Percentiles rank a stretch among this genome's conserved stretches.
These are phyloP conservation scores for Crocodylus rhombifer DNA, from an alignment of 2,797 vertebrate genomes.

Conservation along the genomic window DNA sequence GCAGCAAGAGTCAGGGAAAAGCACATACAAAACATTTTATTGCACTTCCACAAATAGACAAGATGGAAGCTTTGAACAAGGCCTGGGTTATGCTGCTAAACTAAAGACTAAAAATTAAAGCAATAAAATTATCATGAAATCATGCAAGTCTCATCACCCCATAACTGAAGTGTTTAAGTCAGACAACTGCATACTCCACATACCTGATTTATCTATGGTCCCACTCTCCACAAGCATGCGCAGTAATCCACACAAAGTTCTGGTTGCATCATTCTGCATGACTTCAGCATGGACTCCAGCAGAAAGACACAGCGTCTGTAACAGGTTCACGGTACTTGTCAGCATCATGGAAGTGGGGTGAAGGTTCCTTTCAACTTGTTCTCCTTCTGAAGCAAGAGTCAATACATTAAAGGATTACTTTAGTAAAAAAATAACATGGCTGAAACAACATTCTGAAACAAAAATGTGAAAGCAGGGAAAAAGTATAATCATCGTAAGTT, in stretches of 20 bases:
- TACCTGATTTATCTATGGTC: conserved; percentile 91
- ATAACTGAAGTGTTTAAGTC: not conserved
- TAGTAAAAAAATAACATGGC: not conserved
- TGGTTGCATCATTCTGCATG: conserved; percentile 92
- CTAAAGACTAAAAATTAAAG: not conserved
- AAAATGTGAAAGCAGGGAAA: accelerated
- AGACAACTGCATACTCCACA: not conserved
- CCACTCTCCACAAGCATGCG: conserved; percentile 96
- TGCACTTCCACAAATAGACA: not conserved
- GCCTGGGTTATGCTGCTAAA: not conserved
- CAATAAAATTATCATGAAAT: not conserved
- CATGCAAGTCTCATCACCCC: not conserved
- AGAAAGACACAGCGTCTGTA: conserved; percentile 94
- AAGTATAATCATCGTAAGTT: not conserved
- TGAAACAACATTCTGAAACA: not conserved
- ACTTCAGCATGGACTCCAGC: conserved; percentile 94
- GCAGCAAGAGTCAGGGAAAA: too few relatives aligned
- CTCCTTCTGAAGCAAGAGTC: conserved; percentile 85
- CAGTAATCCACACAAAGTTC: conserved; percentile 93
- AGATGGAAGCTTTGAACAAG: not conserved
- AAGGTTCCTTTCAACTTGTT: conserved; percentile 89
- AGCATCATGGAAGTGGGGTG: conserved; percentile 97
- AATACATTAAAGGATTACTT: conserved; percentile 10
- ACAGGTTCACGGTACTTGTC: conserved; percentile 93
- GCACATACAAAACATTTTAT: not conserved